Evolutionary conservation across 35 echinoderm and acorn worm species (phyloP).

Genomic region (Diadema setosum): DNA sequence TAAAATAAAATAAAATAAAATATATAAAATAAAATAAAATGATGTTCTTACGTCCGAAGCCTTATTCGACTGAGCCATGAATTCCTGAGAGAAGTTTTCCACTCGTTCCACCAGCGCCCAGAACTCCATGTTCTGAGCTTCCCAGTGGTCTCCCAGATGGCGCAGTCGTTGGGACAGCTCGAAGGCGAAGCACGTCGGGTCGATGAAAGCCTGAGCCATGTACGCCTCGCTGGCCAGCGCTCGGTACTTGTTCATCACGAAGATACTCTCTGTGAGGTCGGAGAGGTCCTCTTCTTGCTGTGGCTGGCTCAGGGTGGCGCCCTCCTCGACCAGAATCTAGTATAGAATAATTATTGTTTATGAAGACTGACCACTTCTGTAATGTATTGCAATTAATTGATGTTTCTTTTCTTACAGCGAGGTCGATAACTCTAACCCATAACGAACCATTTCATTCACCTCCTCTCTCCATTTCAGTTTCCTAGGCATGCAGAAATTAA

Average conservation of each 20-base stretch:
- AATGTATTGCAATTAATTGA: no score
- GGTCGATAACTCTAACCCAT: no score
- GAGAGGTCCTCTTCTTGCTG: neutral
- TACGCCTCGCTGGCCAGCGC: constrained; percentile 24
- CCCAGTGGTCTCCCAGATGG: neutral
- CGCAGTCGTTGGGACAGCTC: neutral
- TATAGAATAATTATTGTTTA: neutral
- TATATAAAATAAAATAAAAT: no score
- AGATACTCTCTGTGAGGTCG: neutral
- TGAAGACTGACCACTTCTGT: no score
- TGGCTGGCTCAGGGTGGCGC: neutral
- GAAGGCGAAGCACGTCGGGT: neutral
- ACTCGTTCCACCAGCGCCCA: neutral
- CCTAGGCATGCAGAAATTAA: no score
- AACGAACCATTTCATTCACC: no score
- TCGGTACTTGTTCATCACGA: neutral
- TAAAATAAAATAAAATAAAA: no score
- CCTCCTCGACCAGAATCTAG: neutral
- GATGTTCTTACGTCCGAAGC: neutral
- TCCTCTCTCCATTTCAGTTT: no score
- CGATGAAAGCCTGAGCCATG: neutral
- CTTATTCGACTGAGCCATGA: neutral
- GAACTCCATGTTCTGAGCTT: neutral
- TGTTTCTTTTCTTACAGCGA: no score
- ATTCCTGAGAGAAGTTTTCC: neutral